phyloP scores from a whole-genome alignment of 2,888 invertebrate genomes.

The Antheraea assamensis region DNA sequence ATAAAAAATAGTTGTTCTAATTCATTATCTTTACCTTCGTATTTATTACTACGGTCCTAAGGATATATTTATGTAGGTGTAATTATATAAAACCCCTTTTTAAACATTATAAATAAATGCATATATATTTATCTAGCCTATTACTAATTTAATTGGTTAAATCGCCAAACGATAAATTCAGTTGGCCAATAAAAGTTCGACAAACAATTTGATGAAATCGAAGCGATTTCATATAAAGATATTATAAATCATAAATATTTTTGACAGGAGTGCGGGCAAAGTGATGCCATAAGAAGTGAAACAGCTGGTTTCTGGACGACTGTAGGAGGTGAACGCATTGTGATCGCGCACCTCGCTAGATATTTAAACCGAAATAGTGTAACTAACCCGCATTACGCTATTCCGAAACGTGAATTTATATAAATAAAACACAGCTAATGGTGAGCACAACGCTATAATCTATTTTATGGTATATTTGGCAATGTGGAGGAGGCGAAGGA shows the following conservation, averaged over 20 bases:
- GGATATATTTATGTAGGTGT: too few species aligned
- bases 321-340: conserved; percentile 56
- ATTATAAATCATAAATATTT: background rate
- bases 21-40: background rate
- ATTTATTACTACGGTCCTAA: too few species aligned
- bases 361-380: conserved; percentile 53
- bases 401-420: conserved; percentile 36
- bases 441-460: too few species aligned
- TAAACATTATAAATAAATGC: too few species aligned
- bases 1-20: background rate
- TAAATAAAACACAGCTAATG: conserved; percentile 24
- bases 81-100: too few species aligned
- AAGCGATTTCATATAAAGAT: background rate
- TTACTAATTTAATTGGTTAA: too few species aligned
- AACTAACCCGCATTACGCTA: conserved; percentile 62
- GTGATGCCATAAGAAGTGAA: conserved; percentile 39
- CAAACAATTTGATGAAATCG: background rate
- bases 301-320: conserved; percentile 55
- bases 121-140: too few species aligned
- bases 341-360: conserved; percentile 49
- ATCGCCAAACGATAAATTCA: background rate
- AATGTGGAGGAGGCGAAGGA: background rate
- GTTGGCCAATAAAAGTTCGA: background rate
- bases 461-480: background rate
- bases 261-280: conserved; percentile 69